A percentile compares a stretch with the other conserved stretches of the same genome.
phyloP scores from a whole-genome alignment of 2,113 vertebrate species.

The Zingel zingel region DNA sequence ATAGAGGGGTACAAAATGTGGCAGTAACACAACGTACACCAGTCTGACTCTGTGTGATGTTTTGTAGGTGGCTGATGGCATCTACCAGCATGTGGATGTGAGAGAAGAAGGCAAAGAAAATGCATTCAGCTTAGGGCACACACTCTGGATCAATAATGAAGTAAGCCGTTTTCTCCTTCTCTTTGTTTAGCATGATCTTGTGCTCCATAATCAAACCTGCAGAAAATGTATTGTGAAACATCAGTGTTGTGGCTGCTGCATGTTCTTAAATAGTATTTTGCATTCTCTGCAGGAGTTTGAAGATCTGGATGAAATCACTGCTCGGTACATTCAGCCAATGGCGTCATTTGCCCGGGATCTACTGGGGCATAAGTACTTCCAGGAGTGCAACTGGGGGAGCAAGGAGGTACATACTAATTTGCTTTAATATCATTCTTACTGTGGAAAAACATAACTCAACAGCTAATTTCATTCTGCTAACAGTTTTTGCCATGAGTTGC shows the following conservation, averaged over 20 bases:
- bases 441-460: background rate
- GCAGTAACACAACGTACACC: background rate
- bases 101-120: constrained; percentile 98
- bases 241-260: background rate
- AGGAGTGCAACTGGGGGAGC: constrained; percentile 92
- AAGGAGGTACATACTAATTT: constrained; percentile 86
- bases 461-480: background rate
- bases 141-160: constrained; percentile 96
- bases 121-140: constrained; percentile 97
- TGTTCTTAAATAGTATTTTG: background rate
- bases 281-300: constrained; percentile 91
- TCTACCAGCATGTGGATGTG: constrained; percentile 97
- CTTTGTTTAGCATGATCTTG: background rate
- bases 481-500: background rate
- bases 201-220: background rate
- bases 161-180: constrained; percentile 73
- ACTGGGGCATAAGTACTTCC: constrained; percentile 96
- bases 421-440: background rate
- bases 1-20: background rate
- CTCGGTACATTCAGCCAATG: constrained; percentile 98
- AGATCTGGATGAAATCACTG: constrained; percentile 98
- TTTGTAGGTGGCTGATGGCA: constrained; percentile 90
- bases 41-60: constrained; percentile 25
- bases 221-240: background rate
- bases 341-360: constrained; percentile 97